Base-by-base conservation (phyloP, 1,140 invertebrate genomes). In the Amyelois transitella region DNA sequence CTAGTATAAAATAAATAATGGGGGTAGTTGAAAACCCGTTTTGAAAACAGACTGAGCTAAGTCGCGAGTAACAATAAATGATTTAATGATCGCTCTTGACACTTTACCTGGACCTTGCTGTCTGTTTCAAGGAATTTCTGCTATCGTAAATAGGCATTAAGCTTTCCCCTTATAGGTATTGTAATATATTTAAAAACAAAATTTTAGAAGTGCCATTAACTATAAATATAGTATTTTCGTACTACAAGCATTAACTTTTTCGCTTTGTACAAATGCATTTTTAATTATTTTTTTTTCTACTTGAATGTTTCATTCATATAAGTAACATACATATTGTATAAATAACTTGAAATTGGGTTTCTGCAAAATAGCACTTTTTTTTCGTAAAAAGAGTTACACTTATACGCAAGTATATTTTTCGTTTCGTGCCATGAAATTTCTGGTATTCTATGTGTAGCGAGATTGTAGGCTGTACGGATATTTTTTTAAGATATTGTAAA, bases 151-250 rank as follows among this genome's bases (percentile, higher is more conserved):
- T 62, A 25, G 24, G 59, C 19, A 51, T 60, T 21, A 28, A 66
- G 55, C 24, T 45, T 47, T 19, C 43, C 18, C 43, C 12, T 22
- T 28, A 44, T 19, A 49, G 20, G 22, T 10, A 55, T 49, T 38
- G 48, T 49, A 17, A 52, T 19, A 52, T 45, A 55, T 53, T 58
- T 49, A 68, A 57, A 64, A 69, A 75, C 66, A 78, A 72, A 75
- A 55, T 52, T 67, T 77, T 86, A 81, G 74, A 86, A 81, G 82
- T 86, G 82, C 82, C 82, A 86, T 86, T 86, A 81, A 66, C 54
- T 69, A 65, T 77, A 81, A 76, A 64, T 62, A 83, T 77, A 77
- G 75, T 86, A 83, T 86, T 86, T 86, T 83, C 75, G 53, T 86
- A 86, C 64, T 66, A 67, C 65, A 60, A 78, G 64, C 73, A 77